These are phyloP conservation scores for Antheraea mylitta DNA, from an alignment of 1,140 invertebrate genomes.

Conservation along the genomic window DNA sequence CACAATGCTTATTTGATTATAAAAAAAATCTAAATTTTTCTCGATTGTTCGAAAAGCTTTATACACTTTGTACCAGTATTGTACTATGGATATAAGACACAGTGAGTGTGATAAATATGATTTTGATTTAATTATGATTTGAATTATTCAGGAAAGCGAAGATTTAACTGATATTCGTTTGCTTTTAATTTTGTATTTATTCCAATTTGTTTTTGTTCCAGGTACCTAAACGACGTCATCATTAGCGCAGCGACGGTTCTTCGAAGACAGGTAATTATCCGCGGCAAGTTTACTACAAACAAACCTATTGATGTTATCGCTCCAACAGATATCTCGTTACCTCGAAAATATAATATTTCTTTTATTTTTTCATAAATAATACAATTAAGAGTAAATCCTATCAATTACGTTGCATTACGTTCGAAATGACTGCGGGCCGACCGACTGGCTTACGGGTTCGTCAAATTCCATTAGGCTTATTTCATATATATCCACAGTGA, in stretches of 20 bases:
- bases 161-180: not conserved
- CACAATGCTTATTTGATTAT: too few species aligned
- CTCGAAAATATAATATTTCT: constrained; percentile 17
- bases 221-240: constrained; percentile 41
- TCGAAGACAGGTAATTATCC: constrained; percentile 25
- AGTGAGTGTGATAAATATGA: too few species aligned
- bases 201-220: constrained; percentile 26
- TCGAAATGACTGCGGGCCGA: constrained; percentile 18
- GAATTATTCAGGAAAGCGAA: not conserved
- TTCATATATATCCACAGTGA: constrained; percentile 12
- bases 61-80: too few species aligned
- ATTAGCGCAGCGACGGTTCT: constrained; percentile 26
- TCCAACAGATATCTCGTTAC: constrained; percentile 28
- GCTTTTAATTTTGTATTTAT: not conserved
- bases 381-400: not conserved
- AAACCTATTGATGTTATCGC: constrained; percentile 32
- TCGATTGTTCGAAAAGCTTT: too few species aligned
- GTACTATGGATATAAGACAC: too few species aligned
- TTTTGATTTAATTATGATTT: too few species aligned
- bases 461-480: constrained; percentile 17
- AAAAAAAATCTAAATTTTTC: too few species aligned
- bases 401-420: constrained; percentile 23
- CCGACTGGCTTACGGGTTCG: constrained; percentile 10
- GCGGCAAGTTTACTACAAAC: constrained; percentile 27
- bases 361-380: constrained; percentile 15